A percentile compares a stretch with the other conserved stretches of the same genome.
These are phyloP conservation scores for Coptodon bakossiorum DNA, from an alignment of 2,113 vertebrate genomes.

Conservation along the genomic window DNA sequence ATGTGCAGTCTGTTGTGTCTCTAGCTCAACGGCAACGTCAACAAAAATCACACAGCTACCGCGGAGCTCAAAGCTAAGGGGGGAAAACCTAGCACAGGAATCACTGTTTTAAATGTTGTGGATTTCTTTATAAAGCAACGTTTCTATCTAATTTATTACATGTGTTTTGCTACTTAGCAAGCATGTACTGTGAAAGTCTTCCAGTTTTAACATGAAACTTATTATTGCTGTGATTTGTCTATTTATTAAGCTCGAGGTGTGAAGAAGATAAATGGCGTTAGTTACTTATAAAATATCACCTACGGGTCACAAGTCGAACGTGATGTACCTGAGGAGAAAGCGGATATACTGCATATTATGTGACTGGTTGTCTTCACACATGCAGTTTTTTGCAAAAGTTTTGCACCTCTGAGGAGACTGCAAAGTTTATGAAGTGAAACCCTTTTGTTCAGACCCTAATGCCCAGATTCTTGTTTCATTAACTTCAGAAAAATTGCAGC, in stretches of 20 bases:
- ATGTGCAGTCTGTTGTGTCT: constrained; percentile 39
- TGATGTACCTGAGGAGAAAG: not conserved
- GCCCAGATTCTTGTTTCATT: not conserved
- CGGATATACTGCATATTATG: not conserved
- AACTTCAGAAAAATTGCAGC: not conserved
- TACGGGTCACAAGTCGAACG: constrained; percentile 3
- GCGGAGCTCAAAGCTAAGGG: constrained; percentile 41
- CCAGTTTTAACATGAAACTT: constrained; percentile 51
- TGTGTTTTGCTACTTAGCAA: constrained; percentile 49
- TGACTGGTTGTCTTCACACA: not conserved
- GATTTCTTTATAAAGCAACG: constrained; percentile 25
- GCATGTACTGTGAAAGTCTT: constrained; percentile 70
- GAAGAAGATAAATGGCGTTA: not conserved
- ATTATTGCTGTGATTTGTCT: constrained; percentile 44
- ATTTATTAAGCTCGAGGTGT: constrained; percentile 27
- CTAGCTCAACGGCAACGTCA: not conserved
- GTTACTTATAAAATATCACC: not conserved
- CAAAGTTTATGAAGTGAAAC: not conserved
- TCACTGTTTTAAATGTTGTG: constrained; percentile 34
- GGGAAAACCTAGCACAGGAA: constrained; percentile 59
- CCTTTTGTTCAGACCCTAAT: not conserved
- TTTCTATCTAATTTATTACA: constrained; percentile 51
- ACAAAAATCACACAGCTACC: constrained; percentile 10
- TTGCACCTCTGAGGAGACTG: not conserved
- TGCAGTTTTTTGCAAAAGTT: not conserved